Base-by-base conservation (phyloP, 2,888 invertebrate species). In the Cecidostiba fungosa region DNA sequence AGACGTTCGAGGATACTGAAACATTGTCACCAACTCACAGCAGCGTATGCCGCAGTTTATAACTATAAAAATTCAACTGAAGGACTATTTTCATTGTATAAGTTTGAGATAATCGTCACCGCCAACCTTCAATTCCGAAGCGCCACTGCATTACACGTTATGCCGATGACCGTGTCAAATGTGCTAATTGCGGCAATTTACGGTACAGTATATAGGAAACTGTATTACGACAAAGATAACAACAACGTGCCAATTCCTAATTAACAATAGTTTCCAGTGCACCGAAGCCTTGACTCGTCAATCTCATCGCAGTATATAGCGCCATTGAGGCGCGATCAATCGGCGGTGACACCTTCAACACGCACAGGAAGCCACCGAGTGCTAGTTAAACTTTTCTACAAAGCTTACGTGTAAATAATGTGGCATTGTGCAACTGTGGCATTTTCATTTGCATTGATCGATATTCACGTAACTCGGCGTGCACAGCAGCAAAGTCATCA, bases 111-210 rank as follows among this genome's bases (percentile, higher is more conserved):
- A 83, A 78, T 83, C 59, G 73, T 16, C 47, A 43, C 62, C 32
- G 47, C 72, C 14, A 29, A 72, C 32, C 72, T 72, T 83, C 77
- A 78, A 78, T 83, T 39, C 26, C 1, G 47, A 32, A 73, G 29
- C 23, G 23, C 23, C 14, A 3, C 19, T 54, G 59, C 23, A 59
- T 59, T 23, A 8, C 19, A 6, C n/a, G 10, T 59, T 23, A 1
- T 23, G 23, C 59, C 23, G 19, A 4, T 50, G 16, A 1, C 19
- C 3, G 59, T 59, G 8, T 23, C 50, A 23, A 32, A 54, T 62
- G 59, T 47, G 76, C 39, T 80, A 79, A 84, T 80, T 84, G 23
- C 4, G 39, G 66, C 74, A 29, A 84, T 79, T 84, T 78, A 84
- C 84, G 36, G 19, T 4, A n/a, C n/a, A 36, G 26, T 26, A 43